Conservation (phyloP, 2,888 invertebrate species). For the Drosophila emarginata region DNA sequence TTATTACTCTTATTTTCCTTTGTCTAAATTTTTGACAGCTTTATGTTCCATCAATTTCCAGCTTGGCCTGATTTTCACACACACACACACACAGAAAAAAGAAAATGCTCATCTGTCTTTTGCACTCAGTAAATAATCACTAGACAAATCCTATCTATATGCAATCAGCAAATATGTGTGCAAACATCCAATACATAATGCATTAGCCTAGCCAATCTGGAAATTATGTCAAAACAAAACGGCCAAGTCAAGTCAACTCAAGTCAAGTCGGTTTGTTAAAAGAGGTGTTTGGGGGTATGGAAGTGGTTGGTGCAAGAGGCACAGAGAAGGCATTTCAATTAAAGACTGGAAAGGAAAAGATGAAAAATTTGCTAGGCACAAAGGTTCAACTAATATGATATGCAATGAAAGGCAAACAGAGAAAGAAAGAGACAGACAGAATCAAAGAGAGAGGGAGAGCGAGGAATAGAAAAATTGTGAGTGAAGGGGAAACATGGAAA, state of each 20-base stretch:
- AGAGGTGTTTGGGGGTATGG: no score
- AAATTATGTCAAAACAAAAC: conserved; percentile 75
- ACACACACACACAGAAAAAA: background rate
- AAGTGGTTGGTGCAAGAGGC: background rate
- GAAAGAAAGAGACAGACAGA: background rate
- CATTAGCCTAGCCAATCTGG: conserved; percentile 51
- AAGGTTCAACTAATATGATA: conserved; percentile 65
- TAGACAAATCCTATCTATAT: conserved; percentile 69
- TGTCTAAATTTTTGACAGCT: background rate
- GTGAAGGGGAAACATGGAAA: background rate
- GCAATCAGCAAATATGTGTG: conserved; percentile 72
- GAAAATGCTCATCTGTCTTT: background rate
- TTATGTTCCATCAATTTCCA: background rate
- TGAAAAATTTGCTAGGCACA: conserved; percentile 40
- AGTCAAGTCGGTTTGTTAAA: conserved; percentile 32
- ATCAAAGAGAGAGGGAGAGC: background rate
- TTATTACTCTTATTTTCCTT: no score
- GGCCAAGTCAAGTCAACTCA: conserved; percentile 50
- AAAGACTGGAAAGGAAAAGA: conserved; percentile 39
- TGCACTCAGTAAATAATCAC: conserved; percentile 52
- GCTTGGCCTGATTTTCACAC: background rate
- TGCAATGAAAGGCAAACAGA: conserved; percentile 34
- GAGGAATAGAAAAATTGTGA: background rate
- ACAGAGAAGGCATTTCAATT: conserved; percentile 60
- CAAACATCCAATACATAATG: conserved; percentile 40